phyloP scores from a whole-genome alignment of 2,113 vertebrate genomes.

The Girardinichthys multiradiatus region DNA sequence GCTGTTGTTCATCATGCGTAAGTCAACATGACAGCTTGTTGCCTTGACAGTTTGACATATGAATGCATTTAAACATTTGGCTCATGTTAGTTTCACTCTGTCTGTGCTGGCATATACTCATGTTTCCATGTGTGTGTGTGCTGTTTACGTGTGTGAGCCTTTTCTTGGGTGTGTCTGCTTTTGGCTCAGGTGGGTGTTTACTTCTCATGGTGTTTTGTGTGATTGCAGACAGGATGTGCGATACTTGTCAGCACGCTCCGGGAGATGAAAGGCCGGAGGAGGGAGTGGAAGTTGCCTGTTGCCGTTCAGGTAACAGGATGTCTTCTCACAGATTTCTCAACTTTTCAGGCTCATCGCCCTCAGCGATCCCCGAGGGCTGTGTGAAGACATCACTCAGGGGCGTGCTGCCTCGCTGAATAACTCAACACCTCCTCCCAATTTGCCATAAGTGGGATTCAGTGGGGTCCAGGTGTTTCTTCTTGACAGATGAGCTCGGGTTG shows the following conservation, averaged over 20 bases:
- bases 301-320: conserved; percentile 72
- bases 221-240: conserved; percentile 74
- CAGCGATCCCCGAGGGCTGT: conserved; percentile 45
- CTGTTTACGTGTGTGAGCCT: conserved; percentile 12
- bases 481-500: conserved; percentile 8
- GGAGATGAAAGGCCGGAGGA: conserved; percentile 72
- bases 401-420: conserved; percentile 18
- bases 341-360: conserved; percentile 43
- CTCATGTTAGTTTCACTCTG: conserved; percentile 27
- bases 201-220: conserved; percentile 62
- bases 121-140: conserved; percentile 17
- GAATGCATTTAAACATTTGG: conserved; percentile 32
- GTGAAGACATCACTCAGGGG: conserved; percentile 54
- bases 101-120: conserved; percentile 27
- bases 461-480: conserved; percentile 58
- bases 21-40: conserved; percentile 16
- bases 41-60: conserved; percentile 18
- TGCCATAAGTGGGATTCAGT: conserved; percentile 28
- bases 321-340: conserved; percentile 52
- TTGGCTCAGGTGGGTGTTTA: conserved; percentile 69
- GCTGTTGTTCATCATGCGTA: conserved; percentile 15
- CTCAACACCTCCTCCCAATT: conserved; percentile 58
- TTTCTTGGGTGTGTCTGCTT: conserved; percentile 65
- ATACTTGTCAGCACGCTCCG: conserved; percentile 71
- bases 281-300: conserved; percentile 63